Evolutionary conservation across 2,797 vertebrate species (phyloP), one percentile per base, ranked within the genome.

Genomic region (Sparus aurata): DNA sequence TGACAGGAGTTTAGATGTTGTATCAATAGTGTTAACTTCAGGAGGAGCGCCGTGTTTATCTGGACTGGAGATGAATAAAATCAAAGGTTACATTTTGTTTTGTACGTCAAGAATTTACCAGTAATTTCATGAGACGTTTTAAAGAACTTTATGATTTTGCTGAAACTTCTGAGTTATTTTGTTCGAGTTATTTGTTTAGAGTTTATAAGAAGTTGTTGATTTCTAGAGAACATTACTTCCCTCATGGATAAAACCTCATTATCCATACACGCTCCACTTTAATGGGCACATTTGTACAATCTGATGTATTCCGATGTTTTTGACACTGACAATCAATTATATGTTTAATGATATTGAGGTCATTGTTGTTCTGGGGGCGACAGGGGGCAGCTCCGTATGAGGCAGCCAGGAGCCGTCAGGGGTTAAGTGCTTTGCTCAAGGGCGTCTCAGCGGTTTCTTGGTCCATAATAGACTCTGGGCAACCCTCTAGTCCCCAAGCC

Each of bases 11-110:
- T 49, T 2, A 5, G 53, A 41, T 57, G 70, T 54, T 38, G 12
- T 12, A 30, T 47, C n/a, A 65, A 23, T 16, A 45, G 50, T 55
- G 22, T 67, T 43, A 6, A 38, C 34, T 66, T 64, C 1, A 22
- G 12, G 3, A 70, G 65, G 34, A 58, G 38, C 25, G 1, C 16
- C 13, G 4, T 54, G 8, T 71, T 12, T 67, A 50, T 65, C 43
- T 58, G 34, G 7, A 69, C 34, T 15, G 43, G 59, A 60, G 11
- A 73, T 20, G 23, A 68, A 18, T 60, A 46, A 54, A 16, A 53
- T 25, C 5, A 17, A 38, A 73, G 20, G 13, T 25, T 13, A 20
- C 17, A 20, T 5, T 45, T 27, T 1, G 27, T 54, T 23, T 50
- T 7, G 6, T 25, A 4, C 2, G 13, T 4, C 13, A 6, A 20